Evolutionary conservation across 1,140 invertebrate species (phyloP), one percentile per base, ranked within the genome.

Genomic region (Aphis craccivora): DNA sequence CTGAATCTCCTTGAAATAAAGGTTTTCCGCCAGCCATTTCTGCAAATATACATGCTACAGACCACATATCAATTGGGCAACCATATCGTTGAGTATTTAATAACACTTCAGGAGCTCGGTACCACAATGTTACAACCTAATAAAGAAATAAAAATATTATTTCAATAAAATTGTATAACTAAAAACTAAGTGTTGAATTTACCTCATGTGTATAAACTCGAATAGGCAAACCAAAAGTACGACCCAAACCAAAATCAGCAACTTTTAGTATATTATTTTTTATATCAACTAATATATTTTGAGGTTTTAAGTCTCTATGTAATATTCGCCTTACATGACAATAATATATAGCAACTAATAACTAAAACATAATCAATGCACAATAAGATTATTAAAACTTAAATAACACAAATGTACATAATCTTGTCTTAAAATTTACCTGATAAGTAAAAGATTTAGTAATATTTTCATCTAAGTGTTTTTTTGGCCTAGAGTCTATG

Each of bases 201-300:
- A 97, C 98, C 96, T 99, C 99, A 95, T 99, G 99, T 3, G 99
- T 99, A 95, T 99, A 99, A 81, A 98, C 97, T 94, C 99, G 96
- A 22, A 99, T 97, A 30, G 99, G 99, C 93, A 99, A 97, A 93
- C 99, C 98, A 96, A 99, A 99, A 4, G 97, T 97, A 94, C 99
- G 96, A 0, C 99, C 99, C 55, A 99, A 96, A 93, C 99, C 99
- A 96, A 99, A 99, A 96, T 99, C 99, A 40, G 99, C 99, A 18
- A 99, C 97, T 96, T 99, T 98, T 55, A 98, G 99, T 35, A 97
- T 96, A n/a, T 98, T 98, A 37, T 87, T 76, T 94, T 98, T 97
- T 94, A 97, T 97, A 95, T 99, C 98, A 94, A 99, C 99, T 0
- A 99, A 96, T 43, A 99, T 96, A 96, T 99, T 99, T 95, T 99